Evolutionary conservation across 2,113 vertebrate genomes (phyloP).

Genomic region (Planiliza haematocheilus): DNA sequence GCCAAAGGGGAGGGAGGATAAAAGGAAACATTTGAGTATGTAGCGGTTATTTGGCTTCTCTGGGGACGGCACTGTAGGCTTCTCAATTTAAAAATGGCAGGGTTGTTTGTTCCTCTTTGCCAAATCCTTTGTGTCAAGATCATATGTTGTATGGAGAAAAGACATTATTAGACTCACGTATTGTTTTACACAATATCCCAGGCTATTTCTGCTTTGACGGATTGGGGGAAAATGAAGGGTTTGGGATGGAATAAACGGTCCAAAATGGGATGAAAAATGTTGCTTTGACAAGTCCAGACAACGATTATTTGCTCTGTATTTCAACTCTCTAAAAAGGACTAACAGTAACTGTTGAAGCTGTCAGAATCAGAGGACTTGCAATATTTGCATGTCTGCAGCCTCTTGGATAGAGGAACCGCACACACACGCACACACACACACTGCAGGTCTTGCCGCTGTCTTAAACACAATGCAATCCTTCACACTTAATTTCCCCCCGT

Average conservation of each 20-base stretch:
- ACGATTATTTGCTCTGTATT: too few relatives aligned
- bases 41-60: conserved; percentile 62
- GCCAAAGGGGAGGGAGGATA: conserved; percentile 57
- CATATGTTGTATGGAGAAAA: background rate
- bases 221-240: background rate
- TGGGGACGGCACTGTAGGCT: conserved; percentile 41
- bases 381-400: conserved; percentile 5
- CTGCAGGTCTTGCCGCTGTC: conserved; percentile 37
- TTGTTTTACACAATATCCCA: background rate
- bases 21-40: conserved; percentile 70
- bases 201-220: background rate
- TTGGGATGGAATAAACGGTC: background rate
- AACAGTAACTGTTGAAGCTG: background rate
- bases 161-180: background rate
- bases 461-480: conserved; percentile 64
- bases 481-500: conserved; percentile 71
- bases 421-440: conserved; percentile 52
- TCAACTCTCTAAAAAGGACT: too few relatives aligned
- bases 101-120: conserved; percentile 35
- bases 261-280: background rate
- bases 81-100: conserved; percentile 60
- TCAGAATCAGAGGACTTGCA: background rate
- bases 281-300: too few relatives aligned
- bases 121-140: conserved; percentile 14
- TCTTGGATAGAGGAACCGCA: conserved; percentile 8